Evolutionary conservation across 2,797 vertebrate genomes (phyloP).

Genomic region (Myripristis jacobus): DNA sequence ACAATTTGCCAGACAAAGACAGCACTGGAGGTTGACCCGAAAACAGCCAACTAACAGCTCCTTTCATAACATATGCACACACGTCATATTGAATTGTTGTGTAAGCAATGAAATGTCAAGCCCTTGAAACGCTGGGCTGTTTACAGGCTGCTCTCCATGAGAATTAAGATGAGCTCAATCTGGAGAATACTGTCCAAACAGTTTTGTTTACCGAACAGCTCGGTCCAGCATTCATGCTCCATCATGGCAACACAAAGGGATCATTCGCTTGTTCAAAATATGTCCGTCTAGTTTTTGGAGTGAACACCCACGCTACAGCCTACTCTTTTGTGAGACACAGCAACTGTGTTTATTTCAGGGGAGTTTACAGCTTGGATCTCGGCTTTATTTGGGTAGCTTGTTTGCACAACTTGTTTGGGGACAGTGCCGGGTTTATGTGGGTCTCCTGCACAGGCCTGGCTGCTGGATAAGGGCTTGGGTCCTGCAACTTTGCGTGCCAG

Average conservation of each 20-base stretch:
- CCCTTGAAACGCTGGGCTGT: slow-evolving; percentile 16
- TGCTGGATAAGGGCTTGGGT: slow-evolving; percentile 39
- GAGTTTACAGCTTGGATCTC: background rate
- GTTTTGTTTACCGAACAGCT: slow-evolving; percentile 2
- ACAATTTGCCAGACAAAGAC: slow-evolving; percentile 16
- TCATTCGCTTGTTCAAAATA: too few species aligned
- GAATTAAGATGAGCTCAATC: background rate
- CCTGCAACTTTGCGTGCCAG: slow-evolving; percentile 48
- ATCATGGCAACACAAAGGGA: too few species aligned
- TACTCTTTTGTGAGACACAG: background rate
- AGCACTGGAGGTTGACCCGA: slow-evolving; percentile 20
- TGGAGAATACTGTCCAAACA: background rate
- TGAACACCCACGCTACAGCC: too few species aligned
- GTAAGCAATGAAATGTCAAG: slow-evolving; percentile 49
- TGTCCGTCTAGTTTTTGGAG: too few species aligned
- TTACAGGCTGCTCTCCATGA: slow-evolving; percentile 32
- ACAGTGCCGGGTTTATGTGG: background rate
- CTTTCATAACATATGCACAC: slow-evolving; percentile 21
- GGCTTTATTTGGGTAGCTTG: background rate
- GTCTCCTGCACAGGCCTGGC: background rate
- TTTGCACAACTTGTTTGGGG: background rate
- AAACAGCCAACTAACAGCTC: slow-evolving; percentile 6
- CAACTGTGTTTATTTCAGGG: slow-evolving; percentile 1
- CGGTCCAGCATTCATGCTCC: too few species aligned
- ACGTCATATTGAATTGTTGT: slow-evolving; percentile 15